Percentiles rank a stretch among this genome's conserved stretches.
phyloP scores from a whole-genome alignment of 2,797 vertebrate genomes.

The Pantherophis vulpinus region DNA sequence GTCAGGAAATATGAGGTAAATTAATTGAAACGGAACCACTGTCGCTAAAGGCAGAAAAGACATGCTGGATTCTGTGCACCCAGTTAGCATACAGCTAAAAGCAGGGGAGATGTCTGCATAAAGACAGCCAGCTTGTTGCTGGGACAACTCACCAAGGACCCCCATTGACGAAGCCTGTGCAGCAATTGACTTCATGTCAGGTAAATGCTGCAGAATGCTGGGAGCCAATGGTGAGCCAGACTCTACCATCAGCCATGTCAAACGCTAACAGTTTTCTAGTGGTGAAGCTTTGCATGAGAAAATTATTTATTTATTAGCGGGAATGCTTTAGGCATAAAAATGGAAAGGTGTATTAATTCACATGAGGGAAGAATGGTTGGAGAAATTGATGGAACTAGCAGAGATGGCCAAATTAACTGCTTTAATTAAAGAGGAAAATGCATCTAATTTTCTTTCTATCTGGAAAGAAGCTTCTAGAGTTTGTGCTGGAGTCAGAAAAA shows the following conservation, averaged over 20 bases:
- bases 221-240: neutral
- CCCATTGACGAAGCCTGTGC: neutral
- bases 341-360: neutral
- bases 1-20: neutral
- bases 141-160: neutral
- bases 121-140: neutral
- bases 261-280: neutral
- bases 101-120: neutral
- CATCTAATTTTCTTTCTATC: neutral
- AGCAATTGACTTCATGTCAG: neutral
- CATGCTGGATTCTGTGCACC: neutral
- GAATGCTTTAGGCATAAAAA: neutral
- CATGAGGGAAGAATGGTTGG: neutral
- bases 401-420: neutral
- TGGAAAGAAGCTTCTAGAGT: neutral
- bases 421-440: neutral
- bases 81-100: constrained; percentile 5
- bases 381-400: neutral
- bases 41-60: neutral
- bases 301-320: neutral
- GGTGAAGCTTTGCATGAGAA: neutral
- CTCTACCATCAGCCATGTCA: neutral
- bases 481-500: neutral
- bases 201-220: neutral
- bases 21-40: neutral